Base-by-base conservation (phyloP, 2,113 vertebrate species). In the Ciconia maguari region DNA sequence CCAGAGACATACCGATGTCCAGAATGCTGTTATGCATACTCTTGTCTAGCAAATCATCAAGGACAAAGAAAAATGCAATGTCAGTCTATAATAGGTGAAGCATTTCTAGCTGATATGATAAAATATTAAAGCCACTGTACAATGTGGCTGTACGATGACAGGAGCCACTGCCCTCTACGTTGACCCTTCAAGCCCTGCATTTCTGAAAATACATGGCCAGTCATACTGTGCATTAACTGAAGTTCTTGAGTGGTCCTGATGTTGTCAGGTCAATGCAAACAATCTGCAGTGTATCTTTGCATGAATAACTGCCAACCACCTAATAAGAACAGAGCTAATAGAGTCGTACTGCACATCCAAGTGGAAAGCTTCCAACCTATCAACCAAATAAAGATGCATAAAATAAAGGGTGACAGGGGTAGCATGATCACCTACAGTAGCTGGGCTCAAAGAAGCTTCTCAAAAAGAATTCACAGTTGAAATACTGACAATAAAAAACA, bases 341-440 rank as follows among this genome's bases (percentile, higher is more conserved):
- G 9, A 55, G 62, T 38, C 3, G 0, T 36, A 42, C 46, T 41
- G n/a, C 41, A 78, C 14, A 49, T 65, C 24, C 62, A 70, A 80
- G 34, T 41, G 34, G 18, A 60, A 90, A 68, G 38, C 17, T 83
- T 77, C 57, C 41, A 88, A 68, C 10, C n/a, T 64, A 36, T 7
- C 34, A 79, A 38, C 5, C 46, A 79, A 61, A 70, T 26, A 78
- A 42, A 92, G n/a, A 69, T 12, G 7, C 5, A 18, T 15, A 64
- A 81, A 81, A 69, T 18, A 49, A 74, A 46, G 29, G 24, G 27
- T 55, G 34, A 9, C 34, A 54, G 8, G 17, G n/a, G 32, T 60
- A 80, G 34, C 13, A 55, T 0, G 0, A 69, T 19, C 51, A 72
- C 16, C 16, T 41, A 22, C 15, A 51, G 24, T 2, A 90, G 11